Base-by-base conservation (phyloP, 2,888 invertebrate species). In the Phorcus lineatus region DNA sequence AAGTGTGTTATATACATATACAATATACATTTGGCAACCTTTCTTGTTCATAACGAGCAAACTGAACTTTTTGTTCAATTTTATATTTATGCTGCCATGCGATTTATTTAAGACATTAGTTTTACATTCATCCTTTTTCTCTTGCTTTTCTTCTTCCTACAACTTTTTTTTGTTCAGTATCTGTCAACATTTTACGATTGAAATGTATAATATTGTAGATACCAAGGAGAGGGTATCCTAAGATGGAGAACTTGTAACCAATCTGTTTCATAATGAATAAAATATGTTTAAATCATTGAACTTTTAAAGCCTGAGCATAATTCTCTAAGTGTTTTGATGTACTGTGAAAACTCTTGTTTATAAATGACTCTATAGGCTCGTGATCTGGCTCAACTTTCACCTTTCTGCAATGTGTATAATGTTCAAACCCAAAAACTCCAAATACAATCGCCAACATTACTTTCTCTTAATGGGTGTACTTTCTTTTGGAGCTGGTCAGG, bases 381-480 rank as follows among this genome's bases (percentile, higher is more conserved):
- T 84, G 84, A 28, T 84, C 84, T 4, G 84, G 77, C 19, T 82
- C 79, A 16, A 82, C 70, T 22, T 22, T 22, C 16, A 81, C 76
- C 22, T 75, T 66, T 47, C 78, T 55, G 3, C 84, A 79, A 57
- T 78, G 83, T 4, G 77, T 53, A 31, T 81, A 81, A n/a, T 75
- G 62, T 13, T 79, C 67, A 22, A 81, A 81, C 16, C 52, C 6
- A 1, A 79, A 66, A 57, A 79, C 76, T 36, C 57, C 79, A 47
- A 83, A 81, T 22, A 81, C 78, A 17, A 83, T 80, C 4, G 81
- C 81, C 4, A 80, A 36, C 19, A 81, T 19, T 24, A 53, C 54
- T 24, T 79, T 77, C 54, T 82, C 82, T 1, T 81, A 79, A 53
- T 81, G 84, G 0, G 81, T 81, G 57, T 82, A 84, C 17, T 81